Evolutionary conservation across 2,888 invertebrate genomes (phyloP).

Genomic region (Hydriomena furcata): DNA sequence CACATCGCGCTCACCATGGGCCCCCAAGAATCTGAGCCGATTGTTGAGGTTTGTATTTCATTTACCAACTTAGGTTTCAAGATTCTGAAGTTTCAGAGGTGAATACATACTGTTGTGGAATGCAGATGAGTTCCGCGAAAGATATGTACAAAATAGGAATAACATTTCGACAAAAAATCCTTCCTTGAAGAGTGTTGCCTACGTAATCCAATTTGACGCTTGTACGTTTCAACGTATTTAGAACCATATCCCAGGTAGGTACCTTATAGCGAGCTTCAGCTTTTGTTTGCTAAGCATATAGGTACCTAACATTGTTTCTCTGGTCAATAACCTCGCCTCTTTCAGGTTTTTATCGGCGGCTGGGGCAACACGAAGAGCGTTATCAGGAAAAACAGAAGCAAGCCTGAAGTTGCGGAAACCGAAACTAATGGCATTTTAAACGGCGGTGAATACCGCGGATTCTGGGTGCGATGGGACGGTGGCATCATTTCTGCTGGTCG

Average conservation of each 20-base stretch:
- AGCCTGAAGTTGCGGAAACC: slow-evolving; percentile 88
- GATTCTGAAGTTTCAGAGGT: too few species aligned
- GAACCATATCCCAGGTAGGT: too few species aligned
- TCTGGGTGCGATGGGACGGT: slow-evolving; percentile 92
- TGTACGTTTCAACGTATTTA: too few species aligned
- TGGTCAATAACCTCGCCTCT: background rate
- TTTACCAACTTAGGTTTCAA: too few species aligned
- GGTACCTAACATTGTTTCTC: background rate
- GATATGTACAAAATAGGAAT: too few species aligned
- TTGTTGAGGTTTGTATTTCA: slow-evolving; percentile 86
- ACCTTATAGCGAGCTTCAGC: too few species aligned
- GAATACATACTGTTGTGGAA: too few species aligned
- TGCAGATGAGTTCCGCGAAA: too few species aligned
- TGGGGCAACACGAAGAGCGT: slow-evolving; percentile 94
- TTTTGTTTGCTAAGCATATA: too few species aligned
- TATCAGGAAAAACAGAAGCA: slow-evolving; percentile 89
- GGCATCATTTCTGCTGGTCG: slow-evolving; percentile 88
- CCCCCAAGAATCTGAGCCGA: slow-evolving; percentile 88
- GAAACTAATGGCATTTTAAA: slow-evolving; percentile 89
- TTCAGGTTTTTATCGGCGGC: slow-evolving; percentile 91
- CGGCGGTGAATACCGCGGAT: slow-evolving; percentile 89
- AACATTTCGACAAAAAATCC: too few species aligned
- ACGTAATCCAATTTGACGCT: too few species aligned
- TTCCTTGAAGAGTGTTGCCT: too few species aligned
- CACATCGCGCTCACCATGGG: slow-evolving; percentile 91